phyloP scores from a whole-genome alignment of 2,888 invertebrate genomes.

The Chrysomela aeneicollis region DNA sequence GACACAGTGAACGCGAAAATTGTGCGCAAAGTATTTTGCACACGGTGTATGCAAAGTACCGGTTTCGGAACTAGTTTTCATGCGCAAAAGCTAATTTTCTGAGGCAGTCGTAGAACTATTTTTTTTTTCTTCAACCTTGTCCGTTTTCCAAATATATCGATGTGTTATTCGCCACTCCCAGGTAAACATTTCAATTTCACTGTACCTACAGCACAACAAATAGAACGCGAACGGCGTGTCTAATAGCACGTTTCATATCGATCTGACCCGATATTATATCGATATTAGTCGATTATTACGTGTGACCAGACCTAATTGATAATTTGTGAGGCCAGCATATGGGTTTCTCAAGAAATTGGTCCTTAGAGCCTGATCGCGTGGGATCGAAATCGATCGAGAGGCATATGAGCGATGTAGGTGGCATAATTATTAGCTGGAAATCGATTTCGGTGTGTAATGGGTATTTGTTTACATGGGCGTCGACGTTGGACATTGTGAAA shows the following conservation, averaged over 20 bases:
- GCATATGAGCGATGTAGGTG: slow-evolving; percentile 36
- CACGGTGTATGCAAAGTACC: too few relatives aligned
- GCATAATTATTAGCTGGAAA: slow-evolving; percentile 41
- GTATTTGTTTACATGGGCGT: slow-evolving; percentile 38
- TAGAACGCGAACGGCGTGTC: slow-evolving; percentile 40
- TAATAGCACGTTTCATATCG: slow-evolving; percentile 42
- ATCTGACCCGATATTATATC: slow-evolving; percentile 45
- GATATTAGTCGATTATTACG: slow-evolving; percentile 45
- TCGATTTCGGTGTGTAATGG: slow-evolving; percentile 42
- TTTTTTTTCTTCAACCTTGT: too few relatives aligned
- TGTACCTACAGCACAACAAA: slow-evolving; percentile 33
- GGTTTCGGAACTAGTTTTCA: too few relatives aligned
- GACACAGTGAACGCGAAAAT: too few relatives aligned
- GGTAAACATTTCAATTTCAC: slow-evolving; percentile 28
- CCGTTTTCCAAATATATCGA: too few relatives aligned
- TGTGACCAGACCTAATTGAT: slow-evolving; percentile 43
- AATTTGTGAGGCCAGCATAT: slow-evolving; percentile 34
- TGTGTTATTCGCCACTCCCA: background rate
- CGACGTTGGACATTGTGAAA: slow-evolving; percentile 13
- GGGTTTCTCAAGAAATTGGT: slow-evolving; percentile 20
- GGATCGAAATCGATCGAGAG: slow-evolving; percentile 24
- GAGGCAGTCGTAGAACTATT: too few relatives aligned
- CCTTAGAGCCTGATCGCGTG: slow-evolving; percentile 25
- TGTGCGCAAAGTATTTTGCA: too few relatives aligned
- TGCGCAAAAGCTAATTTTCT: too few relatives aligned